phyloP scores from a whole-genome alignment of 2,888 invertebrate species.

The Augochlorella aurata region DNA sequence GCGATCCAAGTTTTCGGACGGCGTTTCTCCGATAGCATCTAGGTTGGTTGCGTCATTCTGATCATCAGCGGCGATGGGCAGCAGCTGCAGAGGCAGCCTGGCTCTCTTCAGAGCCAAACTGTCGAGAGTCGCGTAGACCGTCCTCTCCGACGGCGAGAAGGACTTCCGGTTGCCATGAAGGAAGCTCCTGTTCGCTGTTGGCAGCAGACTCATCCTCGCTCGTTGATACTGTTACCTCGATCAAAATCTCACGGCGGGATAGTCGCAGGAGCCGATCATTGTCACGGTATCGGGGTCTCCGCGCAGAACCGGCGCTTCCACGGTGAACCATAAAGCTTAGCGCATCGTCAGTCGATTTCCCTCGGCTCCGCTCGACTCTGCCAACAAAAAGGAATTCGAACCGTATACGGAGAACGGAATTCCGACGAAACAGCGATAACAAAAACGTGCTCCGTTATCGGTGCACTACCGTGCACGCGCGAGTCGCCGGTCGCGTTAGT shows the following conservation, averaged over 20 bases:
- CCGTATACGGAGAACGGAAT: background rate
- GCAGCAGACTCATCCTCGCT: constrained; percentile 65
- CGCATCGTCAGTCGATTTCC: background rate
- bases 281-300: background rate
- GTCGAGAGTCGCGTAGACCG: constrained; percentile 76
- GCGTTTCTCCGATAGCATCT: background rate
- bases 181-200: constrained; percentile 73
- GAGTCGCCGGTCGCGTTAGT: background rate
- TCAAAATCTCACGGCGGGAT: background rate
- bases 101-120: constrained; percentile 76
- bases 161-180: constrained; percentile 66
- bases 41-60: background rate
- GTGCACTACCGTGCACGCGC: background rate
- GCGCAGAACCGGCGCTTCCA: background rate
- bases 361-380: background rate
- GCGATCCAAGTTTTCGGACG: background rate
- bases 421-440: constrained; percentile 27
- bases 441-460: constrained; percentile 28
- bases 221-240: background rate
- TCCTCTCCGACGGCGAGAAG: constrained; percentile 57
- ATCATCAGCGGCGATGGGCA: constrained; percentile 68
- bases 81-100: constrained; percentile 73
- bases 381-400: background rate
- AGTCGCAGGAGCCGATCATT: background rate
- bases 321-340: background rate